A percentile compares a stretch with the other conserved stretches of the same genome.
Conservation (phyloP, 64 coral and sea anemone species). For the Actinia tenebrosa region DNA sequence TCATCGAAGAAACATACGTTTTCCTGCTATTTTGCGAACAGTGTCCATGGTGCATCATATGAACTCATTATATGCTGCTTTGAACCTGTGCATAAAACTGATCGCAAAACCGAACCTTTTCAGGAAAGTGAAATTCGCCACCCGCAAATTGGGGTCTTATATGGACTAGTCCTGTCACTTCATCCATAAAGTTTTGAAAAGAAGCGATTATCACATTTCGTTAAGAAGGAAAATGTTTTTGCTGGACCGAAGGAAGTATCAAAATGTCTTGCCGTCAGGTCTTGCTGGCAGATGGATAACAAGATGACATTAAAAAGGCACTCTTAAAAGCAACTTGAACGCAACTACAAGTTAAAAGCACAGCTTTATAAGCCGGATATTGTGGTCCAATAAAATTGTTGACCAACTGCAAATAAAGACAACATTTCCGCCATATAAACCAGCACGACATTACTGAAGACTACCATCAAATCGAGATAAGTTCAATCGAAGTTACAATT, state of each 20-base stretch:
- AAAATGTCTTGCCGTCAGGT: not conserved
- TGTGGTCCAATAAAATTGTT: not conserved
- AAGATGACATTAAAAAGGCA: not conserved
- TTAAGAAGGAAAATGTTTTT: not conserved
- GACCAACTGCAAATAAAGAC: not conserved
- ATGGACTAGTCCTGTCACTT: no score
- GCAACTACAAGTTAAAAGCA: not conserved
- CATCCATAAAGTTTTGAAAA: no score
- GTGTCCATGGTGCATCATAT: no score
- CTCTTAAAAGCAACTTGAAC: not conserved
- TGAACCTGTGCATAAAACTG: no score
- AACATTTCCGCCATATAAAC: not conserved
- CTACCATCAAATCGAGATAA: not conserved
- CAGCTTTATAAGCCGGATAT: not conserved
- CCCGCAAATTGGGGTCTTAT: no score
- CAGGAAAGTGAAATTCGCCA: no score
- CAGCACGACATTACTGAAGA: not conserved
- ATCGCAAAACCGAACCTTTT: no score
- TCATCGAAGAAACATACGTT: no score
- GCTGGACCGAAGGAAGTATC: not conserved
- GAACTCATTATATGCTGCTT: no score
- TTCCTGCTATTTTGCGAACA: no score
- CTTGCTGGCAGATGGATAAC: not conserved
- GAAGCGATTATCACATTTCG: no score
- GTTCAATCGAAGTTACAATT: no score